Conservation (phyloP, 2,113 vertebrate species). For the Vidua macroura region DNA sequence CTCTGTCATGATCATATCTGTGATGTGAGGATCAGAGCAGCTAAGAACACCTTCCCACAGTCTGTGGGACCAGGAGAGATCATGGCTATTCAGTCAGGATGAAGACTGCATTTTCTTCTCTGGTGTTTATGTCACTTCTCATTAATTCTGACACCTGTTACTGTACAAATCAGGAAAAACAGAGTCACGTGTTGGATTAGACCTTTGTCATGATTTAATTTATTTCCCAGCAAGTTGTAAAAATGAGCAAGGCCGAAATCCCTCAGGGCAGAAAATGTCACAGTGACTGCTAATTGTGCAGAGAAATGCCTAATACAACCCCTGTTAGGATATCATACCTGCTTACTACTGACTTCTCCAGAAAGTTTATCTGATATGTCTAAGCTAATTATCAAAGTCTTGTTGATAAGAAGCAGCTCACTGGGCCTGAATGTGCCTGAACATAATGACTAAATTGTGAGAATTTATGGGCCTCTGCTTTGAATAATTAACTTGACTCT, state of each 20-base stretch:
- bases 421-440: slow-evolving; percentile 78
- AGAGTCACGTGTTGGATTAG: slow-evolving; percentile 76
- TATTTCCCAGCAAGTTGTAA: slow-evolving; percentile 73
- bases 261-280: slow-evolving; percentile 87
- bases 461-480: slow-evolving; percentile 79
- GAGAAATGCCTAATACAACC: slow-evolving; percentile 84
- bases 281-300: slow-evolving; percentile 79
- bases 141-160: slow-evolving; percentile 75
- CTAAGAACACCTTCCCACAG: neutral
- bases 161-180: slow-evolving; percentile 75
- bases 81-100: slow-evolving; percentile 52
- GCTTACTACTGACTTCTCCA: slow-evolving; percentile 84
- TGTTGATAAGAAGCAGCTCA: slow-evolving; percentile 84
- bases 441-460: slow-evolving; percentile 79
- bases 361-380: slow-evolving; percentile 88
- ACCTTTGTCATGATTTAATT: slow-evolving; percentile 80
- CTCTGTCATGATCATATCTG: neutral
- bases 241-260: slow-evolving; percentile 74
- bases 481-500: slow-evolving; percentile 85
- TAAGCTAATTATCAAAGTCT: slow-evolving; percentile 86
- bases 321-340: slow-evolving; percentile 91
- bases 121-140: slow-evolving; percentile 74
- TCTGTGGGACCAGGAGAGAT: slow-evolving; percentile 27
- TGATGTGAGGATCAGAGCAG: neutral
- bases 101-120: slow-evolving; percentile 70